These are phyloP conservation scores for Platygyra sinensis DNA, from an alignment of 64 coral and sea anemone species.

Conservation along the genomic window DNA sequence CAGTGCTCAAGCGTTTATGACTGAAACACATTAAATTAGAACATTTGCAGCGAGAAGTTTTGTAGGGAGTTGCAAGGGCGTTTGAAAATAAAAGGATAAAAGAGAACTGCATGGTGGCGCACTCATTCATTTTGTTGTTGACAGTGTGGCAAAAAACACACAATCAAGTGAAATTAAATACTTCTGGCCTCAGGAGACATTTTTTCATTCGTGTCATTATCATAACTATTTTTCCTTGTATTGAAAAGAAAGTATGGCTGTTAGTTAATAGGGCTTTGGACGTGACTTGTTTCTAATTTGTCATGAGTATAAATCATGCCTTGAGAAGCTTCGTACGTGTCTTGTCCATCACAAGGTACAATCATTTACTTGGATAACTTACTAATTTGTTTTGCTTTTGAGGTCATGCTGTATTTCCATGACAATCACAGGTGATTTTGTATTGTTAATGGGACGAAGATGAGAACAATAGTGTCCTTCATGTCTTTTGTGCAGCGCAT, in stretches of 20 bases:
- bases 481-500: neutral
- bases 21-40: no score
- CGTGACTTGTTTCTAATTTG: neutral
- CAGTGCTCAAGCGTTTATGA: no score
- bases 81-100: no score
- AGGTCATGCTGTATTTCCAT: constrained; percentile 16
- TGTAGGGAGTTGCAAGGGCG: no score
- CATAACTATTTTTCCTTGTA: neutral
- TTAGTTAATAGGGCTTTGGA: neutral
- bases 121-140: neutral
- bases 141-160: neutral
- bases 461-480: constrained; percentile 3
- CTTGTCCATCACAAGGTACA: neutral
- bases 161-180: constrained; percentile 6
- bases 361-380: neutral
- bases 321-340: neutral
- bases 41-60: no score
- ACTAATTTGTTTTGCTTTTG: constrained; percentile 20
- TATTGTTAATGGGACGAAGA: constrained; percentile 6
- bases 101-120: no score
- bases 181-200: constrained; percentile 14
- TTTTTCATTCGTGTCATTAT: neutral
- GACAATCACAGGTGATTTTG: constrained; percentile 11
- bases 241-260: neutral
- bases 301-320: neutral